Conservation (phyloP, 2,888 invertebrate species). For the Agonopterix heracliana region DNA sequence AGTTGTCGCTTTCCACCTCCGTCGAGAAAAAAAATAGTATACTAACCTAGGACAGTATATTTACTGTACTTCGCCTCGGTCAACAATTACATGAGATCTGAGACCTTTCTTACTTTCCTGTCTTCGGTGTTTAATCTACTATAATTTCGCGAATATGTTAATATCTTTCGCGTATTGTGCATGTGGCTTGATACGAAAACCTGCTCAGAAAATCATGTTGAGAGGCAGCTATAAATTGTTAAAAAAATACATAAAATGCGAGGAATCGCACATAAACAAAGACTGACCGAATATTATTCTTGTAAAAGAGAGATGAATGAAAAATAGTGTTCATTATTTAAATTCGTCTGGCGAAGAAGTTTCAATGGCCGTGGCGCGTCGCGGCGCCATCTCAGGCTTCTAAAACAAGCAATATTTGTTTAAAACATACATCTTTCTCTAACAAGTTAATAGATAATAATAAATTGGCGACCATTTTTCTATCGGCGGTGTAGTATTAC, state of each 20-base stretch:
- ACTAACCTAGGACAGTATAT: no score
- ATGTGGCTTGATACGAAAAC: slow-evolving; percentile 20
- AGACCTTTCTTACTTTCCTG: no score
- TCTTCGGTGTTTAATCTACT: no score
- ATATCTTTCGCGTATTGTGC: neutral
- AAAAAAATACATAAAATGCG: slow-evolving; percentile 26
- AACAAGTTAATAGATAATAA: slow-evolving; percentile 28
- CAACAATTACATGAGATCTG: no score
- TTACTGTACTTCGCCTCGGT: no score
- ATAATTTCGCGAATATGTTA: no score
- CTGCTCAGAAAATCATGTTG: slow-evolving; percentile 22
- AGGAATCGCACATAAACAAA: slow-evolving; percentile 34
- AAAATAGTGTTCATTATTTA: slow-evolving; percentile 29
- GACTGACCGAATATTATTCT: slow-evolving; percentile 31
- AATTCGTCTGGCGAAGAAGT: slow-evolving; percentile 20
- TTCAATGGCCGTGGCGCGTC: slow-evolving; percentile 5
- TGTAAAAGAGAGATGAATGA: slow-evolving; percentile 43
- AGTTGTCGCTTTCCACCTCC: no score
- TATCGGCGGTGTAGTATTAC: slow-evolving; percentile 29
- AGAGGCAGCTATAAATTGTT: neutral
- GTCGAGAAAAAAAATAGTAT: no score
- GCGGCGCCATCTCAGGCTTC: slow-evolving; percentile 36
- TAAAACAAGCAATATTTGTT: slow-evolving; percentile 29
- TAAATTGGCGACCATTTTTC: slow-evolving; percentile 37
- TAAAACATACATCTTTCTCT: slow-evolving; percentile 24